phyloP scores from a whole-genome alignment of 2,113 vertebrate genomes.

The Galemys pyrenaicus region DNA sequence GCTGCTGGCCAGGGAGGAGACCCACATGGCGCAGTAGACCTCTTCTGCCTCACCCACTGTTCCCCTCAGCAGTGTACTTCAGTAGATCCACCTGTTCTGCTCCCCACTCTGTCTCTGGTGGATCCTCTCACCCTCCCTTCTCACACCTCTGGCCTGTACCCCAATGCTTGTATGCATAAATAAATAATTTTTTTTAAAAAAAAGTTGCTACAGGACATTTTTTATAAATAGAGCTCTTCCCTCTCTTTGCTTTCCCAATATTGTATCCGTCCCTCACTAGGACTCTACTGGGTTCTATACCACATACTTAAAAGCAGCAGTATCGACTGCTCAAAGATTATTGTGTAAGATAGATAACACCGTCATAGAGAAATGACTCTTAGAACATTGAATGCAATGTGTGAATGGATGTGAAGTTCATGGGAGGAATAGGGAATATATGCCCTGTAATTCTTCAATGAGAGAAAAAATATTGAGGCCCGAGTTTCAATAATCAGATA shows the following conservation, averaged over 20 bases:
- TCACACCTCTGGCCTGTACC: too few relatives aligned
- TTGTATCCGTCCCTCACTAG: neutral
- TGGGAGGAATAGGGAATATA: neutral
- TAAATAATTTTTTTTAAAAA: too few relatives aligned
- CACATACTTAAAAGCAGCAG: neutral
- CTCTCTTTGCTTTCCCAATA: neutral
- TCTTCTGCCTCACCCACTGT: too few relatives aligned
- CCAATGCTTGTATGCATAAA: too few relatives aligned
- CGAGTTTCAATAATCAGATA: neutral
- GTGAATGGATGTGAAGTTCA: neutral
- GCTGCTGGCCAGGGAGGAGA: too few relatives aligned
- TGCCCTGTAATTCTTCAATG: neutral
- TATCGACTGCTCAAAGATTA: neutral
- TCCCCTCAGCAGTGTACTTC: too few relatives aligned
- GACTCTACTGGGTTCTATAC: neutral
- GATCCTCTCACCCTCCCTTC: too few relatives aligned
- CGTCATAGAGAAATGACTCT: neutral
- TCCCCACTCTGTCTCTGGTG: too few relatives aligned
- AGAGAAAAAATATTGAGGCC: neutral
- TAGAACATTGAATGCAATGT: neutral
- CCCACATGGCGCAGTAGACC: too few relatives aligned
- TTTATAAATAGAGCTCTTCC: neutral
- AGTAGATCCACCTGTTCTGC: too few relatives aligned
- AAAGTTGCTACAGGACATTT: neutral
- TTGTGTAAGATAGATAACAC: neutral